Conservation (phyloP, 2,113 vertebrate species). For the Bungarus multicinctus region DNA sequence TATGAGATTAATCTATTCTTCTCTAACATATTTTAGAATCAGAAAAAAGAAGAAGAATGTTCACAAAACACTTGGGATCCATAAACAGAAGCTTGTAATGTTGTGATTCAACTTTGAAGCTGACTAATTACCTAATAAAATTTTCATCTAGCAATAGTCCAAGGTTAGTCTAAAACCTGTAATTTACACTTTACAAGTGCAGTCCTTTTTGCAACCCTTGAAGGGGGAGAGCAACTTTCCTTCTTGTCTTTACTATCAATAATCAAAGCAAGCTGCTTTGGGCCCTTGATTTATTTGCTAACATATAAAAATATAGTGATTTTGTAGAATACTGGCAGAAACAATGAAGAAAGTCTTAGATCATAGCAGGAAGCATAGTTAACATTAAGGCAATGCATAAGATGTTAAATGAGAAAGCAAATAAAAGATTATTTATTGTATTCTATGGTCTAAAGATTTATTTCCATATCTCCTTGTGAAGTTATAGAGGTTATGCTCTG, state of each 20-base stretch:
- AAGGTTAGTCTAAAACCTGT: slow-evolving; percentile 3
- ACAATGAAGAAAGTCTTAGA: fast-evolving
- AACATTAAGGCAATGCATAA: neutral
- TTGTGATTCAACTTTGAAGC: neutral
- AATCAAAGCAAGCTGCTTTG: fast-evolving
- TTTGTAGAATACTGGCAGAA: neutral
- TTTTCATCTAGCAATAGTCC: neutral
- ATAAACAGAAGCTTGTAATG: neutral
- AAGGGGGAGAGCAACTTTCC: neutral
- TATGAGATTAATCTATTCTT: neutral
- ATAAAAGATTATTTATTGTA: neutral
- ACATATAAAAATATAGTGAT: neutral
- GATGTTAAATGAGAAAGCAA: neutral
- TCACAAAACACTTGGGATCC: neutral
- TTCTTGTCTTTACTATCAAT: neutral
- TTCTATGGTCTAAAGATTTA: neutral
- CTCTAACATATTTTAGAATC: neutral
- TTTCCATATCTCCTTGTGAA: neutral
- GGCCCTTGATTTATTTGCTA: neutral
- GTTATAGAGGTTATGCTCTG: neutral
- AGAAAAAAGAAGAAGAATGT: neutral
- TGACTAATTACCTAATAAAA: neutral
- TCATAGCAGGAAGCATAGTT: neutral
- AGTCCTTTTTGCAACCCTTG: neutral
- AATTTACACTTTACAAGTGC: neutral